Base-by-base conservation (phyloP, 2,888 invertebrate species). In the Blastobasis adustella region DNA sequence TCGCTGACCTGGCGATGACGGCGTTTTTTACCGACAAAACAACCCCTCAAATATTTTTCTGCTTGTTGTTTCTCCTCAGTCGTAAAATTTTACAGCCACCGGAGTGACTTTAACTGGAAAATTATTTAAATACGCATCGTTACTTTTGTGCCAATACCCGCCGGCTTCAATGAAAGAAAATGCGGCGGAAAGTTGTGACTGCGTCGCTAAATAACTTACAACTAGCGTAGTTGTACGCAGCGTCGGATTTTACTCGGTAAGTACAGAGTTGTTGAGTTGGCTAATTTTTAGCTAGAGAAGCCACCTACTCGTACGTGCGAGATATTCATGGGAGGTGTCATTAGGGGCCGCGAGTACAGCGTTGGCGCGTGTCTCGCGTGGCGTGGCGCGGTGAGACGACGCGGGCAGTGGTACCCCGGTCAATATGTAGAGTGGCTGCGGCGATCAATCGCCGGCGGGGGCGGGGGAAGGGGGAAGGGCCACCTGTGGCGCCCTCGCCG, bases 361-460 rank as follows among this genome's bases (percentile, higher is more conserved):
- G 50, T 51, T 51, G 49, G 48, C 50, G 49, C 64, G 64, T 68
- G 66, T 67, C 72, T 74, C 70, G 73, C 76, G 78, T 76, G 73
- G 73, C 67, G 66, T 73, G 69, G 80, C 65, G 72, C 73, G 71
- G 73, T 62, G 79, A 72, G 75, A 74, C 76, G 77, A 82, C 82
- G 81, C 85, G 85, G 75, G 82, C 74, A 80, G 74, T 73, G 76
- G 79, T 76, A 75, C 76, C 73, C 82, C 83, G 87, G 83, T 87
- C 87, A 86, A 87, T 88, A 88, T 82, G 86, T 84, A 80, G 86
- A 86, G 86, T 87, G 87, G 85, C 79, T 76, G 79, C 78, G 78
- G 78, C 85, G 85, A 87, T 87, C 87, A 86, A 87, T 87, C 83
- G 82, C 77, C 73, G 70, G 70, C 49, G 49, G 44, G 51, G 49